Base-by-base conservation (phyloP, 1,140 invertebrate genomes). In the Diorhabda elongata region DNA sequence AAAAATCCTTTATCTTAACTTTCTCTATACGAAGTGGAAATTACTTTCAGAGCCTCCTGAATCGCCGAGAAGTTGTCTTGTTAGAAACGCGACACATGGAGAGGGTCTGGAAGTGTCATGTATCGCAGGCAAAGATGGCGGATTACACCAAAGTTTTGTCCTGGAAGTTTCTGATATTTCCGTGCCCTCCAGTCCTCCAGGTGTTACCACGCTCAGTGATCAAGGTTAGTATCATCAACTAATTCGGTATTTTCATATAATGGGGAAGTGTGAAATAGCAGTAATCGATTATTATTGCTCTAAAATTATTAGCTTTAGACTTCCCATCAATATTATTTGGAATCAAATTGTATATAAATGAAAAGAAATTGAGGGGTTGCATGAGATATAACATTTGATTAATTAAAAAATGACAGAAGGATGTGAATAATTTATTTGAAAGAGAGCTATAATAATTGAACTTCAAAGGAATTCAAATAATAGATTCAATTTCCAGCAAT, bases 61-160 rank as follows among this genome's bases (percentile, higher is more conserved):
- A 77, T 83, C 88, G 3, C 91, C 90, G 8, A 83, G 82, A 73
- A 87, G 89, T 77, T 92, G 91, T 77, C 83, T 86, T 58, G 78
- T 92, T 66, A 83, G 85, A 74, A 91, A 92, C 80, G 86, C 88
- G 57, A 86, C 88, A 60, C 71, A 69, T 44, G 78, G 72, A 47
- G 83, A 78, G 47, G 78, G 84, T 7, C 82, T 94, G 63, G 88
- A 89, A 78, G 90, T 95, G 58, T 88, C 86, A 66, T 95, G 93
- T 80, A 81, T 87, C 61, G 87, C 91, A 0, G 92, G 92, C 26
- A 88, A 89, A 74, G 91, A 93, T 75, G 93, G 93, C 7, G 93
- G 93, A 4, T 85, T 94, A 26, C 85, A 89, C 11, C 93, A 95
- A 81, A 88, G 89, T 76, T 96, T 96, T 81, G 83, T 93, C 59